phyloP scores from a whole-genome alignment of 2,888 invertebrate genomes.

The Neoaliturus tenellus region DNA sequence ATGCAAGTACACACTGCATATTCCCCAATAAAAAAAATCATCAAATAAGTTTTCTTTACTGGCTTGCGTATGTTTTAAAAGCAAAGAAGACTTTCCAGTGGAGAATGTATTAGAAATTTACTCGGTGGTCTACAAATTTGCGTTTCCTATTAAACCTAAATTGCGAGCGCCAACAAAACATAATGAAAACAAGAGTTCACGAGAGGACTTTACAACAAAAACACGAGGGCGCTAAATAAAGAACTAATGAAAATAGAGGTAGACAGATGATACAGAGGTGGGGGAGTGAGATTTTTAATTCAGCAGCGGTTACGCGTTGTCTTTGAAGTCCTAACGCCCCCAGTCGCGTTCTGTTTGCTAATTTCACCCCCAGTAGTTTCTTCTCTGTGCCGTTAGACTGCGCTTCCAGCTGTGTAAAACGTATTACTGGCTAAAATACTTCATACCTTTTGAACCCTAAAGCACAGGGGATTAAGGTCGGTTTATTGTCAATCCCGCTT shows the following conservation, averaged over 20 bases:
- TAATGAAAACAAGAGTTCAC: constrained; percentile 21
- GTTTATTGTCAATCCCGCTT: no score
- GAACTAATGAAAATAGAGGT: constrained; percentile 27
- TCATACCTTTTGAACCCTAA: no score
- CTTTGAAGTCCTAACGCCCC: constrained; percentile 20
- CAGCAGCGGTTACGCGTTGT: constrained; percentile 22
- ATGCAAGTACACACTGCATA: no score
- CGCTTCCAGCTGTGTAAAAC: background rate
- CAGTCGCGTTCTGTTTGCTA: constrained; percentile 2
- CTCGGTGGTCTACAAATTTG: background rate
- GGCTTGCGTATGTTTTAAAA: no score
- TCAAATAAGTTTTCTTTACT: no score
- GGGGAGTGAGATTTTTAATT: background rate
- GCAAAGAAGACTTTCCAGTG: no score
- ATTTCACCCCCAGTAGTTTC: background rate
- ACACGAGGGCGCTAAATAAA: constrained; percentile 13
- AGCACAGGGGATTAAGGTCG: no score
- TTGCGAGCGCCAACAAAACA: constrained; percentile 27
- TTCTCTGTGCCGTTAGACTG: background rate
- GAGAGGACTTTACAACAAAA: constrained; percentile 16
- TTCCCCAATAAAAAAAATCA: no score
- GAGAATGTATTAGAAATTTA: no score
- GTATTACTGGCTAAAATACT: background rate
- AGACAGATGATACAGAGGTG: background rate
- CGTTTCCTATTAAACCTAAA: background rate